Conservation (phyloP, 2,113 vertebrate genomes). For the Polyodon spathula region DNA sequence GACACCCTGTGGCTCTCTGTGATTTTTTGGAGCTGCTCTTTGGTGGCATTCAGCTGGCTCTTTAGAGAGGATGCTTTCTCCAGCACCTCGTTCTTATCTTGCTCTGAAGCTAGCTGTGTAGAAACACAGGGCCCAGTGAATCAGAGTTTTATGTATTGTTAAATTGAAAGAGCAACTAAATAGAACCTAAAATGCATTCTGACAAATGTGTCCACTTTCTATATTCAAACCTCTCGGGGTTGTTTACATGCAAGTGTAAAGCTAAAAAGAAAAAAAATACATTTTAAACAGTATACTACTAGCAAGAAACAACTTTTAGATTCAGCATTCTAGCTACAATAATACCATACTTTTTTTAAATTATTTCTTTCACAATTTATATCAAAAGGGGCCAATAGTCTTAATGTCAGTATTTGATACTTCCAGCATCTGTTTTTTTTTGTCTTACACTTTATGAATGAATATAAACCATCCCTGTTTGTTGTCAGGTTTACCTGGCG, state of each 20-base stretch:
- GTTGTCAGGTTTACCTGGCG: slow-evolving; percentile 37
- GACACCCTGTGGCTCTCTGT: slow-evolving; percentile 29
- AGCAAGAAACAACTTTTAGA: no score
- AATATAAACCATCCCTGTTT: no score
- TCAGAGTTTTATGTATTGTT: neutral
- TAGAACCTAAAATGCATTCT: neutral
- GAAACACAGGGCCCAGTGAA: neutral
- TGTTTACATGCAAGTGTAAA: neutral
- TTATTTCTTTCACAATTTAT: neutral
- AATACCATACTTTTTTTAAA: no score
- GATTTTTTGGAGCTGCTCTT: slow-evolving; percentile 41
- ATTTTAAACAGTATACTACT: no score
- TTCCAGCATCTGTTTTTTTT: neutral
- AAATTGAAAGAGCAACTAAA: neutral
- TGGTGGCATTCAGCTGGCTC: slow-evolving; percentile 43
- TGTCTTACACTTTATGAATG: neutral
- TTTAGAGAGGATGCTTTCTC: slow-evolving; percentile 43
- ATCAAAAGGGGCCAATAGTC: no score
- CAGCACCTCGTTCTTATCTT: slow-evolving; percentile 45
- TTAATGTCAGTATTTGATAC: no score
- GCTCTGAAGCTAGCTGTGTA: slow-evolving; percentile 42
- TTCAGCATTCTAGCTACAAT: no score
- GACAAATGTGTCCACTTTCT: no score
- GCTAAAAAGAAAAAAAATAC: slow-evolving; percentile 1
- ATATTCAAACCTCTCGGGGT: no score